These are phyloP conservation scores for Cantharis nigra DNA, from an alignment of 2,888 invertebrate genomes.

Conservation along the genomic window DNA sequence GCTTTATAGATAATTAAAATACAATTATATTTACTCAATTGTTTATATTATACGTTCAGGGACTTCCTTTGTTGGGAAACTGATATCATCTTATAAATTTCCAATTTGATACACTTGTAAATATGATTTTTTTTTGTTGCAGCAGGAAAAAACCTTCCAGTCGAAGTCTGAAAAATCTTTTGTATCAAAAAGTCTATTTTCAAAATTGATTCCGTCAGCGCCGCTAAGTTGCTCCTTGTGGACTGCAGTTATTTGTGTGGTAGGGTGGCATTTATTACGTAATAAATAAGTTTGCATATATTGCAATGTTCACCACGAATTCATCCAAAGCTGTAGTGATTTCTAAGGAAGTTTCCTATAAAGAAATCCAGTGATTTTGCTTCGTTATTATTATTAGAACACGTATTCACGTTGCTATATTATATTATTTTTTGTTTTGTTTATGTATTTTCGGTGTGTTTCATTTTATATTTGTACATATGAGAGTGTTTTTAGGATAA, in stretches of 20 bases:
- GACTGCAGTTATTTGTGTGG: constrained; percentile 66
- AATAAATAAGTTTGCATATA: constrained; percentile 59
- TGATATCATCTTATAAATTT: constrained; percentile 20
- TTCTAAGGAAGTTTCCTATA: constrained; percentile 34
- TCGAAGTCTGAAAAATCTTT: constrained; percentile 20
- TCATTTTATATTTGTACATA: constrained; percentile 33
- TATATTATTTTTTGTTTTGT: constrained; percentile 32
- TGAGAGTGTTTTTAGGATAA: constrained; percentile 47
- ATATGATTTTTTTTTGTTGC: constrained; percentile 19
- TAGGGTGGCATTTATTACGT: constrained; percentile 67
- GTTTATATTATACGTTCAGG: constrained; percentile 46
- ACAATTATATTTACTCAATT: constrained; percentile 51
- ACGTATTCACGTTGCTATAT: constrained; percentile 17
- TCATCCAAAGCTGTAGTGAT: constrained; percentile 54
- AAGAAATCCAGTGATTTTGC: constrained; percentile 28
- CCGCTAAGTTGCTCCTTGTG: constrained; percentile 63
- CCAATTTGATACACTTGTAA: background rate
- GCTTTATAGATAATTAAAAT: constrained; percentile 52
- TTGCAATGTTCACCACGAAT: constrained; percentile 34
- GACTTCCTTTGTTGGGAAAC: constrained; percentile 46
- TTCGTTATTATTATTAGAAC: constrained; percentile 21
- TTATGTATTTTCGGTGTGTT: constrained; percentile 51
- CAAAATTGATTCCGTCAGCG: constrained; percentile 61
- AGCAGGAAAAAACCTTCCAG: constrained; percentile 29
- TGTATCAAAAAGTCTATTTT: constrained; percentile 54